Conservation (phyloP, 2,113 vertebrate species). For the Tetrax tetrax region DNA sequence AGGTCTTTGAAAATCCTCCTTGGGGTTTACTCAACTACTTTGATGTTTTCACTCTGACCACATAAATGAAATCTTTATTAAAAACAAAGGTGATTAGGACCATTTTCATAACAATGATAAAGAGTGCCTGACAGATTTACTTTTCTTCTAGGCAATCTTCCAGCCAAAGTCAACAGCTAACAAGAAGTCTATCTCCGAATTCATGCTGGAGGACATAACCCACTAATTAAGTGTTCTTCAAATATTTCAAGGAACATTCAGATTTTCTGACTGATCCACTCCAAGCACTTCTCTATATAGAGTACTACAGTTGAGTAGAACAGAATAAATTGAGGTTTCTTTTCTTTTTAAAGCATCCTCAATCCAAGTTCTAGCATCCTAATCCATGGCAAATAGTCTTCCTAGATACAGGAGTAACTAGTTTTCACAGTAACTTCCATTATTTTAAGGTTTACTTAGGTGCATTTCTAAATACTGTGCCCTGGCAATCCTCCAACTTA, state of each 20-base stretch:
- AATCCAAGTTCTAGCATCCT: neutral
- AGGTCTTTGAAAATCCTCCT: neutral
- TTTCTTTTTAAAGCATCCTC: neutral
- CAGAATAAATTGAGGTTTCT: neutral
- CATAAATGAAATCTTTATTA: neutral
- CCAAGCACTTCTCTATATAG: neutral
- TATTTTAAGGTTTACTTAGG: neutral
- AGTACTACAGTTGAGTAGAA: neutral
- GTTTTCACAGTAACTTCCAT: neutral
- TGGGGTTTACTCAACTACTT: neutral
- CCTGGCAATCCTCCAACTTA: neutral
- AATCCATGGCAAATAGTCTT: neutral
- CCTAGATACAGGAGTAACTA: neutral
- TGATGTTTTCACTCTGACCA: neutral
- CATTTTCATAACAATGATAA: neutral
- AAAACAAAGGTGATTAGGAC: neutral
- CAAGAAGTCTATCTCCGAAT: neutral
- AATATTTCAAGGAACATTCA: neutral
- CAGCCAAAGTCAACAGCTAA: constrained; percentile 18
- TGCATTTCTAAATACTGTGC: neutral
- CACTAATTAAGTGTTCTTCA: constrained; percentile 2
- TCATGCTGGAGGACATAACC: neutral
- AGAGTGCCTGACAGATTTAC: neutral
- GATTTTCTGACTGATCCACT: neutral
- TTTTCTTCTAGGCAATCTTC: neutral